These are phyloP conservation scores for Psylliodes chrysocephalus DNA, from an alignment of 2,888 invertebrate genomes.

Conservation along the genomic window DNA sequence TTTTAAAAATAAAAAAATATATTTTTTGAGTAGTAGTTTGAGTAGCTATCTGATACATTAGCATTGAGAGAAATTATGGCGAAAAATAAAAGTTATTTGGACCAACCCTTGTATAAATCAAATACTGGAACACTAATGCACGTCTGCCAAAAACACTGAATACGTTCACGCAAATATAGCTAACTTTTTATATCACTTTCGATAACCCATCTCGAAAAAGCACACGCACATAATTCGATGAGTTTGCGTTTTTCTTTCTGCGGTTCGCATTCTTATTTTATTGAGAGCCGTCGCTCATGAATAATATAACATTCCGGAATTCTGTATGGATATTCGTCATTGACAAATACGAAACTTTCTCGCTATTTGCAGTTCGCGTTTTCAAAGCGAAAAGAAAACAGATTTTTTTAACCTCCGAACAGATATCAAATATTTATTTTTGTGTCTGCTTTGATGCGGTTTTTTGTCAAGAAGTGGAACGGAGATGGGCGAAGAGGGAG, in stretches of 20 bases:
- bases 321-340: background rate
- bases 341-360: constrained; percentile 11
- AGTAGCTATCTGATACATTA: too few relatives aligned
- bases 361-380: constrained; percentile 5
- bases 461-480: background rate
- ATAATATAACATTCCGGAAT: constrained; percentile 4
- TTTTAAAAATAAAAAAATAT: too few relatives aligned
- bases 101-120: too few relatives aligned
- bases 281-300: constrained; percentile 8
- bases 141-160: too few relatives aligned
- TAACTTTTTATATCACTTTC: too few relatives aligned
- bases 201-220: too few relatives aligned
- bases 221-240: too few relatives aligned
- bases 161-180: too few relatives aligned
- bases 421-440: constrained; percentile 18
- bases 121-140: too few relatives aligned
- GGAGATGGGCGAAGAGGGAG: background rate
- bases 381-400: constrained; percentile 1
- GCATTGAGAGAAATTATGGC: too few relatives aligned
- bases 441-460: background rate
- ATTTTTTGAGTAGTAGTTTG: too few relatives aligned
- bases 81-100: too few relatives aligned
- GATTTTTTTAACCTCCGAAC: constrained; percentile 14
- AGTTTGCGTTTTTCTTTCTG: constrained; percentile 13
- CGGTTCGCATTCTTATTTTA: constrained; percentile 10